Percentiles rank a stretch among this genome's conserved stretches.
These are phyloP conservation scores for Myotis planiceps DNA, from an alignment of 2,797 vertebrate species.

Conservation along the genomic window DNA sequence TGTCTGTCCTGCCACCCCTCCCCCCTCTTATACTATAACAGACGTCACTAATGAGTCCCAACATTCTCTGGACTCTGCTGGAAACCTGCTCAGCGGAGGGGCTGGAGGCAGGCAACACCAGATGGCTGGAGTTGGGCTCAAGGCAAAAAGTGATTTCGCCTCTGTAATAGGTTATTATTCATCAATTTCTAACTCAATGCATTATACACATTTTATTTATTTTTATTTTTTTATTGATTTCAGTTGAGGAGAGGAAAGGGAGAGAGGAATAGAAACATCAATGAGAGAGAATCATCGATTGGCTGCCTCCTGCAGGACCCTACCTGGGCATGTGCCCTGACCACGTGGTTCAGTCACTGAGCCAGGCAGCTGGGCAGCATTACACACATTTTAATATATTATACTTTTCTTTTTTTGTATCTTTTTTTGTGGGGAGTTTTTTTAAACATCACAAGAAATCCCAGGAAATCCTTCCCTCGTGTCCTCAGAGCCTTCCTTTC, in stretches of 20 bases:
- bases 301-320: too few species aligned
- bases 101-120: background rate
- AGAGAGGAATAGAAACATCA: too few species aligned
- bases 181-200: background rate
- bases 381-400: background rate
- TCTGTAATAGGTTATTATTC: background rate
- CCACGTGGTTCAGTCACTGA: too few species aligned
- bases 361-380: background rate
- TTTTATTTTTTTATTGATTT: background rate
- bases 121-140: background rate
- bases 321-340: too few species aligned
- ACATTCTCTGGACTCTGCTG: background rate
- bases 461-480: background rate
- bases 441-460: background rate
- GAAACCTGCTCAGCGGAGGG: background rate
- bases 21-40: rapidly evolving
- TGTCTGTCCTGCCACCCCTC: background rate
- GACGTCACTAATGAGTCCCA: background rate
- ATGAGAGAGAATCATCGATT: too few species aligned
- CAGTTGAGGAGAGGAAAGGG: too few species aligned
- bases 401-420: background rate
- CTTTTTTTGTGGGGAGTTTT: background rate
- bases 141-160: background rate
- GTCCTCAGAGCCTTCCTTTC: background rate
- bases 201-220: background rate